Percentiles rank a stretch among this genome's conserved stretches.
Evolutionary conservation across 2,113 vertebrate genomes (phyloP).

Genomic region (Syngnathus scovelli): DNA sequence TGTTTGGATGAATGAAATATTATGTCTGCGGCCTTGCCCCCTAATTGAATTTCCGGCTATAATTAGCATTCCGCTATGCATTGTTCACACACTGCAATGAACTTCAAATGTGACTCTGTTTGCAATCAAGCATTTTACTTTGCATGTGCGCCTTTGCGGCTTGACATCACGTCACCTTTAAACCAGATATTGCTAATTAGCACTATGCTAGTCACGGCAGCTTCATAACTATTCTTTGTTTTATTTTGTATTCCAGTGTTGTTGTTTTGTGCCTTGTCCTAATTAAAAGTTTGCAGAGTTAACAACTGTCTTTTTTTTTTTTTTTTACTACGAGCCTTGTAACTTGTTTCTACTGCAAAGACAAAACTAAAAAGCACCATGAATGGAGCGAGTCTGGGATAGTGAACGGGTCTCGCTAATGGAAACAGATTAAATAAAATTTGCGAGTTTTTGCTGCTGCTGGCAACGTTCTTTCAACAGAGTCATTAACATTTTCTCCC

Average conservation of each 20-base stretch:
- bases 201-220: slow-evolving; percentile 66
- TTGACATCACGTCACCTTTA: slow-evolving; percentile 38
- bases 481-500: slow-evolving; percentile 20
- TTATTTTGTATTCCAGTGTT: slow-evolving; percentile 56
- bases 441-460: slow-evolving; percentile 23
- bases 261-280: slow-evolving; percentile 58
- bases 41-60: background rate
- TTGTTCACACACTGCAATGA: slow-evolving; percentile 16
- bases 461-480: slow-evolving; percentile 26
- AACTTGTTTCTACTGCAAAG: slow-evolving; percentile 51
- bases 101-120: slow-evolving; percentile 28
- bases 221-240: slow-evolving; percentile 50
- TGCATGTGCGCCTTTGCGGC: slow-evolving; percentile 29
- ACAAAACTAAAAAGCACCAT: slow-evolving; percentile 32
- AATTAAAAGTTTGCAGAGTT: slow-evolving; percentile 66
- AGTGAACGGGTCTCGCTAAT: slow-evolving; percentile 25
- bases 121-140: slow-evolving; percentile 21
- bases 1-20: slow-evolving; percentile 4
- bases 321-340: slow-evolving; percentile 32
- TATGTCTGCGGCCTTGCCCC: slow-evolving; percentile 4
- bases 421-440: slow-evolving; percentile 19
- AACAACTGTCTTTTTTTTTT: slow-evolving; percentile 34
- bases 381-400: slow-evolving; percentile 29
- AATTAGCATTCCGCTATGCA: slow-evolving; percentile 4
- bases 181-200: slow-evolving; percentile 66